These are phyloP conservation scores for Notarius quadriscutis DNA, from an alignment of 2,113 vertebrate genomes.

Conservation along the genomic window DNA sequence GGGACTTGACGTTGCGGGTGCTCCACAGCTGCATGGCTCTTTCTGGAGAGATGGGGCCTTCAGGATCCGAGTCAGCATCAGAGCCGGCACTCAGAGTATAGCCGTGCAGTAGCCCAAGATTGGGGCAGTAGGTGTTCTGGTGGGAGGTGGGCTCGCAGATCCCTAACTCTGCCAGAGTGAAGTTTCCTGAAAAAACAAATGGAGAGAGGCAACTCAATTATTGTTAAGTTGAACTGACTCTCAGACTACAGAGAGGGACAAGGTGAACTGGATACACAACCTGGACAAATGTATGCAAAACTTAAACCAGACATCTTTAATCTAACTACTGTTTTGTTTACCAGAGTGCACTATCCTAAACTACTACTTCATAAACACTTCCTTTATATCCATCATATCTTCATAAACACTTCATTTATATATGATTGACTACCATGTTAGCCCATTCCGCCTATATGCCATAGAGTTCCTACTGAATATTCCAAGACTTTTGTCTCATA, in stretches of 20 bases:
- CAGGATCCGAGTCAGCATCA: slow-evolving; percentile 81
- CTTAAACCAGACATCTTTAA: not conserved
- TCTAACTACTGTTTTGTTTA: not conserved
- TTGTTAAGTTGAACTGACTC: not conserved
- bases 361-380: not conserved
- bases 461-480: not conserved
- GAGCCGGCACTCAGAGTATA: slow-evolving; percentile 80
- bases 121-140: slow-evolving; percentile 81
- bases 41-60: slow-evolving; percentile 83
- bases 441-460: not conserved
- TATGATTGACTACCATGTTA: not conserved
- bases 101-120: slow-evolving; percentile 81
- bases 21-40: slow-evolving; percentile 85
- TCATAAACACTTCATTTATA: not conserved
- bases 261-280: not conserved
- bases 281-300: not conserved
- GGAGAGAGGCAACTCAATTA: not conserved
- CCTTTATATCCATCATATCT: too few species aligned
- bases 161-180: slow-evolving; percentile 87
- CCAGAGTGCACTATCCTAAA: not conserved
- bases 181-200: slow-evolving; percentile 73
- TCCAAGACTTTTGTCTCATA: not conserved
- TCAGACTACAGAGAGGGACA: not conserved
- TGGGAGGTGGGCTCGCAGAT: slow-evolving; percentile 83
- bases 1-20: slow-evolving; percentile 76